Base-by-base conservation (phyloP, 2,797 vertebrate species). In the Malacoraja senta region DNA sequence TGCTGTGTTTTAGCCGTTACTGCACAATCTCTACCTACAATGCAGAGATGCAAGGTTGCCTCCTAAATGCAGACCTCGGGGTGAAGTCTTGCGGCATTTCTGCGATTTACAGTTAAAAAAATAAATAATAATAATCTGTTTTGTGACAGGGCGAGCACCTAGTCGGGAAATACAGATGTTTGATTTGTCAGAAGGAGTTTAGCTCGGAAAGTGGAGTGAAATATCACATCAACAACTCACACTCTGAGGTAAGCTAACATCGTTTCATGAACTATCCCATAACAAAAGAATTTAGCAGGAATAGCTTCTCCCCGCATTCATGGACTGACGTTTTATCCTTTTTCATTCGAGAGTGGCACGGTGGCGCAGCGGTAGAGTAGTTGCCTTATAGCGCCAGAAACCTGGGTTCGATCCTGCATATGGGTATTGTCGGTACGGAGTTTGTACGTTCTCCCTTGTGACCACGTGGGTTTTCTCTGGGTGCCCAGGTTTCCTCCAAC, bases 101-200 rank as follows among this genome's bases (percentile, higher is more conserved):
- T 91, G 72, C 3, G 53, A 29, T 74, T 44, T 74, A 12, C 21
- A 32, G 7, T 8, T 7, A 32, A 74, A 38, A 53, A 38, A 38
- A 53, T 0, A 92, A 71, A 92, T 92, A 58, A n/a, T 92, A 76
- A 92, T 58, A 35, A 72, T 19, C 17, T 88, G 63, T 26, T 92
- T 10, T 92, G 74, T 71, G 94, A 53, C 96, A 99, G 98, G 97
- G 98, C 68, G 97, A 97, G 91, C 98, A 98, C 94, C 97, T 97
- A 2, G 97, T 98, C 94, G 98, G 98, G 63, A 99, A 99, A 95
- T 99, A 99, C 94, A 96, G 96, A 88, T 99, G 99, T 95, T 96
- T 99, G 93, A 97, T 99, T 95, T 99, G 99, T 95, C 98, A 99
- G 95, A 99, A 99, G 96, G 98, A 99, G 95, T 99, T 99, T 95